Percentiles rank a stretch among this genome's conserved stretches.
These are phyloP conservation scores for Leucopsar rothschildi DNA, from an alignment of 2,113 vertebrate genomes.

Conservation along the genomic window DNA sequence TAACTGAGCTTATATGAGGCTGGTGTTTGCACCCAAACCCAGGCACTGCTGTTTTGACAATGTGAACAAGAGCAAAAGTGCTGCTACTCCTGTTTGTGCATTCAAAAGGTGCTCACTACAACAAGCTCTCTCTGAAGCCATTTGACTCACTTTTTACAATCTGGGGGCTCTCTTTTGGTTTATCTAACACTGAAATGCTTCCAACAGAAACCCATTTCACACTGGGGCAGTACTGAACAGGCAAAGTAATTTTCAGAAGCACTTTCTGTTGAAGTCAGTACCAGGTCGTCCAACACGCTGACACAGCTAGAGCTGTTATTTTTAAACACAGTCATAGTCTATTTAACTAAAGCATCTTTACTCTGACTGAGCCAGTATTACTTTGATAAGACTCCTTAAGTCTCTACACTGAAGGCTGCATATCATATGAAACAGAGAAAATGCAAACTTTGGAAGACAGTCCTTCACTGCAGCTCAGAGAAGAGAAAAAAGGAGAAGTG, in stretches of 20 bases:
- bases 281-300: slow-evolving; percentile 15
- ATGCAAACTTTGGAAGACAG: not conserved
- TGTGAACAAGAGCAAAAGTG: not conserved
- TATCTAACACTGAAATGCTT: not conserved
- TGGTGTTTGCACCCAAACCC: not conserved
- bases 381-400: slow-evolving; percentile 63
- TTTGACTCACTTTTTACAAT: not conserved
- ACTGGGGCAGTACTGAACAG: not conserved
- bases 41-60: not conserved
- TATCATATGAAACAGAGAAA: not conserved
- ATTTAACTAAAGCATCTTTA: slow-evolving; percentile 68
- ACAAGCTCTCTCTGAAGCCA: not conserved
- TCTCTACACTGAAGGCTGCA: not conserved
- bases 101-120: not conserved
- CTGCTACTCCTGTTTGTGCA: not conserved
- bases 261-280: slow-evolving; percentile 11
- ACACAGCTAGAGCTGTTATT: slow-evolving; percentile 52
- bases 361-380: slow-evolving; percentile 64
- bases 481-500: not conserved
- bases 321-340: slow-evolving; percentile 57
- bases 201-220: not conserved
- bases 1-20: not conserved
- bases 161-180: not conserved
- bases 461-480: not conserved
- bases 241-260: not conserved